phyloP scores from a whole-genome alignment of 2,797 vertebrate species.

The Sciurus carolinensis region DNA sequence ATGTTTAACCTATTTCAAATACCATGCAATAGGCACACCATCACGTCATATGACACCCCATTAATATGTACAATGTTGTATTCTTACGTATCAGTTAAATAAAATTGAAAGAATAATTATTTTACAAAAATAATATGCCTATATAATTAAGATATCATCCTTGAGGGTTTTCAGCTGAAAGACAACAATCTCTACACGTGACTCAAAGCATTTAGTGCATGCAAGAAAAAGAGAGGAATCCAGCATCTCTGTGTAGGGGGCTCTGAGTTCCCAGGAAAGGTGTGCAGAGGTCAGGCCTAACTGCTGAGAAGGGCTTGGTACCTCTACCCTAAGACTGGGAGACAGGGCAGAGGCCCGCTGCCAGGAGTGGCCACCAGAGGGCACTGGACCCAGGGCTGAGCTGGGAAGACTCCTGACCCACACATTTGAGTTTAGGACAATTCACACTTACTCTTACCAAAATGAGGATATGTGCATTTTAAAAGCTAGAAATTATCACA shows the following conservation, averaged over 20 bases:
- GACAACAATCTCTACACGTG: not conserved
- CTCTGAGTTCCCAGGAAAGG: rapidly evolving
- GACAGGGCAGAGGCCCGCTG: rapidly evolving
- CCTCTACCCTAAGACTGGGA: rapidly evolving
- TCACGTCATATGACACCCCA: too few species aligned
- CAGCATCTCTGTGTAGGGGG: rapidly evolving
- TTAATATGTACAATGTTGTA: not conserved
- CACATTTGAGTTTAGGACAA: rapidly evolving
- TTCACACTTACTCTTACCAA: not conserved
- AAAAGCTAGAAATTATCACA: not conserved
- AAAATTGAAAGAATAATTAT: not conserved
- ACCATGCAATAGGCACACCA: not conserved
- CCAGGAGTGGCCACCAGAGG: constrained; percentile 61
- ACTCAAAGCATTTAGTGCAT: too few species aligned
- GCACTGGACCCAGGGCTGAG: not conserved
- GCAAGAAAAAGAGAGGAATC: not conserved
- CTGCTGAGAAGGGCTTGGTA: not conserved
- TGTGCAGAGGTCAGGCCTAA: not conserved
- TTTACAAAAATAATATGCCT: not conserved
- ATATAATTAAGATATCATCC: not conserved
- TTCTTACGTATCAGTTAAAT: not conserved
- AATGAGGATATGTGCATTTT: rapidly evolving
- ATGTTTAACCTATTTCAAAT: not conserved
- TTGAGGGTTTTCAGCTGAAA: not conserved
- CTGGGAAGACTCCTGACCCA: not conserved